These are phyloP conservation scores for Pinctada fucata DNA, from an alignment of 2,888 invertebrate species.

Conservation along the genomic window DNA sequence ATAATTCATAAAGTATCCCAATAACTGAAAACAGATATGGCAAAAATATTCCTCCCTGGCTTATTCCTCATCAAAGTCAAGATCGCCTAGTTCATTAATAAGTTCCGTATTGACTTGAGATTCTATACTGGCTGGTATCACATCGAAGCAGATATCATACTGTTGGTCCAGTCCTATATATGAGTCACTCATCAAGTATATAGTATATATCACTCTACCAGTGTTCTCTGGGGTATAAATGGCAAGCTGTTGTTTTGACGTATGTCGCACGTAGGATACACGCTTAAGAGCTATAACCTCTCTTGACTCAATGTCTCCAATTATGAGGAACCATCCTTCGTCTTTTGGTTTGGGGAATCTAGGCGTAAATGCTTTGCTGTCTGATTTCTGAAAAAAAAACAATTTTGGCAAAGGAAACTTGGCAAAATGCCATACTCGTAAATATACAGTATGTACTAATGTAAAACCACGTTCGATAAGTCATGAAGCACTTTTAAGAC, in stretches of 20 bases:
- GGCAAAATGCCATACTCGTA: too few relatives aligned
- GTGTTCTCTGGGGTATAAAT: conserved; percentile 81
- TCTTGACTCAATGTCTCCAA: conserved; percentile 85
- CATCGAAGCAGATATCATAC: conserved; percentile 80
- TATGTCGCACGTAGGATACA: conserved; percentile 76
- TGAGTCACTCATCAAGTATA: conserved; percentile 93
- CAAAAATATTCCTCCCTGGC: not conserved
- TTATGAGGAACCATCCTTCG: conserved; percentile 95
- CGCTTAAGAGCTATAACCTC: conserved; percentile 91
- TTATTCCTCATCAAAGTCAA: conserved; percentile 45
- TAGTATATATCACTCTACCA: conserved; percentile 85
- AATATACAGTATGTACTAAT: too few relatives aligned
- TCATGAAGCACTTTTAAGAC: too few relatives aligned
- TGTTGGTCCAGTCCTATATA: conserved; percentile 97
- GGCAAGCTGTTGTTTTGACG: conserved; percentile 77
- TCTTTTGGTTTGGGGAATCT: conserved; percentile 95
- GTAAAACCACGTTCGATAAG: too few relatives aligned
- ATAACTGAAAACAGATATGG: too few relatives aligned
- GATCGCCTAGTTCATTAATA: conserved; percentile 53
- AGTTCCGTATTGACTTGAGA: conserved; percentile 73
- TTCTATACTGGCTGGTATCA: conserved; percentile 68
- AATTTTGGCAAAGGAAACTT: too few relatives aligned
- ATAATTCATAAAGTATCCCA: too few relatives aligned
- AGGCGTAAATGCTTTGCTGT: conserved; percentile 85
- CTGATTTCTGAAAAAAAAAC: conserved; percentile 59